Evolutionary conservation across 2,797 vertebrate species (phyloP).

Genomic region (Premnoplex brunnescens): DNA sequence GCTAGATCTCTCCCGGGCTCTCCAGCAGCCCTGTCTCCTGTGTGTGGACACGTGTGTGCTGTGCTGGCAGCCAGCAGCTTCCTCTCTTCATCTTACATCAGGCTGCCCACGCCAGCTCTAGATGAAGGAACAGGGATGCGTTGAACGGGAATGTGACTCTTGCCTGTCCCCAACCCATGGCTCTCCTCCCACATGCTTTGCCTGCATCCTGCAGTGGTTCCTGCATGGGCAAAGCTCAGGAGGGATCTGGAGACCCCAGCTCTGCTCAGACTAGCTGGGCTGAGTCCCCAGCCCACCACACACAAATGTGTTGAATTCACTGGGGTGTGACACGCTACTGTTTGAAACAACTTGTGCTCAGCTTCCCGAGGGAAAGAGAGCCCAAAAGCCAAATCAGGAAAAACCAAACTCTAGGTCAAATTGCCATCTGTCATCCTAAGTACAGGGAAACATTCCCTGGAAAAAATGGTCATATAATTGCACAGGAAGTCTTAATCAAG

Average conservation of each 20-base stretch:
- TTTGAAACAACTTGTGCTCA: not conserved
- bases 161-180: not conserved
- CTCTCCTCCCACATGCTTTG: not conserved
- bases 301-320: rapidly evolving
- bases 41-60: rapidly evolving
- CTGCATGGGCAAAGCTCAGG: not conserved
- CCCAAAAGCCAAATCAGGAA: not conserved
- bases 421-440: not conserved
- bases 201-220: rapidly evolving
- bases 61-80: not conserved
- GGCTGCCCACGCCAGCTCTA: not conserved
- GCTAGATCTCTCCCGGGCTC: not conserved
- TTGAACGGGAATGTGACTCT: rapidly evolving
- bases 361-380: not conserved
- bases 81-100: not conserved
- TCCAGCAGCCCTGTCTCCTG: not conserved
- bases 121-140: not conserved
- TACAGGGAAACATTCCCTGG: not conserved
- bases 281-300: not conserved
- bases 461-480: not conserved
- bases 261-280: not conserved
- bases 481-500: not conserved
- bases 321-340: not conserved
- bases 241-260: not conserved
- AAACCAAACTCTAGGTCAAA: not conserved